phyloP scores from a whole-genome alignment of 2,113 vertebrate species.

The Tetrao urogallus region DNA sequence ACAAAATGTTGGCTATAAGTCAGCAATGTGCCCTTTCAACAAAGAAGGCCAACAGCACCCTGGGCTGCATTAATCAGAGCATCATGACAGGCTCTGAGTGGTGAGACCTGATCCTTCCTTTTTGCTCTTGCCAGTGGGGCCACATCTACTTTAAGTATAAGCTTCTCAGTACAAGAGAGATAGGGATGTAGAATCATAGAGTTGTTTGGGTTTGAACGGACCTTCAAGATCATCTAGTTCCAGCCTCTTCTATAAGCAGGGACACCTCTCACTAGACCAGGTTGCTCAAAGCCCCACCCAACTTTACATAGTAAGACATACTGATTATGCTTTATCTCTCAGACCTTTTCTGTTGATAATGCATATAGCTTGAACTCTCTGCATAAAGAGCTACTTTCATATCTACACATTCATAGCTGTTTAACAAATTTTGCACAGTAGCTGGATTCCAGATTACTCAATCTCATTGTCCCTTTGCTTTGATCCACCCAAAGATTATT shows the following conservation, averaged over 20 bases:
- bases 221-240: too few relatives aligned
- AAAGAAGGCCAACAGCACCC: accelerated
- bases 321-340: not conserved
- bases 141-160: not conserved
- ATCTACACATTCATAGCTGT: not conserved
- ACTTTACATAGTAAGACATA: not conserved
- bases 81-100: accelerated
- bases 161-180: not conserved
- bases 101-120: too few relatives aligned
- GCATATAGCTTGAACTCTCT: not conserved
- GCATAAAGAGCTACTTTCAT: not conserved
- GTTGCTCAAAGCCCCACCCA: too few relatives aligned
- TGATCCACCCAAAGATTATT: not conserved
- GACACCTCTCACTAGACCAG: too few relatives aligned
- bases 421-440: not conserved
- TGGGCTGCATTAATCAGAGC: not conserved
- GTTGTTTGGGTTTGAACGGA: too few relatives aligned
- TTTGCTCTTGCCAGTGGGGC: too few relatives aligned
- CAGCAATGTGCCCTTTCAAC: not conserved
- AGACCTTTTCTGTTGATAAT: not conserved
- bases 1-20: not conserved
- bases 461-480: not conserved
- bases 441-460: not conserved
- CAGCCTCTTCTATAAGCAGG: too few relatives aligned
- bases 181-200: too few relatives aligned